Conservation (phyloP, 2,888 invertebrate species). For the Eubasilissa splendida region DNA sequence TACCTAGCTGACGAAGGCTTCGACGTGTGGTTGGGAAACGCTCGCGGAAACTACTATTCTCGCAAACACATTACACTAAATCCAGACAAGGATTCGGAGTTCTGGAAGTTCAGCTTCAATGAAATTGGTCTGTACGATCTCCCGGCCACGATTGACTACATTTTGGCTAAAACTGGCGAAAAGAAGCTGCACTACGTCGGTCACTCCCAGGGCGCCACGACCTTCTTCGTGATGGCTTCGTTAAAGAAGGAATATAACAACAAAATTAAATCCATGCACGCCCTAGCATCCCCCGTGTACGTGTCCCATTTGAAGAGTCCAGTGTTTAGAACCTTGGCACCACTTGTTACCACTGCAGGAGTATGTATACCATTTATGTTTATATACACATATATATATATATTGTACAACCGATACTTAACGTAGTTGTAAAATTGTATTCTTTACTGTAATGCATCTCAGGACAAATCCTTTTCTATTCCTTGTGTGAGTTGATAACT, state of each 20-base stretch:
- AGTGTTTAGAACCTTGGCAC: conserved; percentile 68
- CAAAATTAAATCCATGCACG: conserved; percentile 74
- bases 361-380: conserved; percentile 61
- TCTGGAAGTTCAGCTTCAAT: conserved; percentile 79
- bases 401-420: no score
- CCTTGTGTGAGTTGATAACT: no score
- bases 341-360: conserved; percentile 68
- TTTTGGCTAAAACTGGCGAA: conserved; percentile 71
- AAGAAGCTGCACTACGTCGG: conserved; percentile 78
- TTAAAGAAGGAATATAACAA: conserved; percentile 74
- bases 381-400: no score
- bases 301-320: conserved; percentile 69
- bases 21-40: conserved; percentile 81
- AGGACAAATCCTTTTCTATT: no score
- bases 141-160: conserved; percentile 82
- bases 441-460: no score
- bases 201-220: conserved; percentile 81
- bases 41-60: conserved; percentile 76
- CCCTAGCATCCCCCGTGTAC: conserved; percentile 76
- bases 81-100: conserved; percentile 59
- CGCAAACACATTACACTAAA: conserved; percentile 66
- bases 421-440: no score
- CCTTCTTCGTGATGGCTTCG: conserved; percentile 75
- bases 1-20: conserved; percentile 72
- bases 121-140: conserved; percentile 84